Conservation (phyloP, 2,113 vertebrate species). For the human region GRCh38 chr16:23705001-23705500, state of each 20-base stretch:
- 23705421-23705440: background rate
- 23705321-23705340: background rate
- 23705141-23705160: constrained; percentile 88
- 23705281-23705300: background rate
- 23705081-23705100: constrained; percentile 92
- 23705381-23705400: background rate
- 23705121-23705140: constrained; percentile 93
- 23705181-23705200: background rate
- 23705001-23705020: constrained; percentile 90
- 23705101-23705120: constrained; percentile 94
- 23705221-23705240: background rate
- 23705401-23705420: background rate
- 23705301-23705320: background rate
- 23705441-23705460: background rate
- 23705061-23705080: constrained; percentile 96
- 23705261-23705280: background rate
- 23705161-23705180: background rate
- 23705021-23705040: constrained; percentile 95
- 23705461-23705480: background rate
- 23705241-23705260: background rate
- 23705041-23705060: constrained; percentile 91
- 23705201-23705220: background rate
- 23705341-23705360: background rate
- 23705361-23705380: background rate
- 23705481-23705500: background rate